Conservation (phyloP, 2,113 vertebrate genomes). For the Capra hircus region DNA sequence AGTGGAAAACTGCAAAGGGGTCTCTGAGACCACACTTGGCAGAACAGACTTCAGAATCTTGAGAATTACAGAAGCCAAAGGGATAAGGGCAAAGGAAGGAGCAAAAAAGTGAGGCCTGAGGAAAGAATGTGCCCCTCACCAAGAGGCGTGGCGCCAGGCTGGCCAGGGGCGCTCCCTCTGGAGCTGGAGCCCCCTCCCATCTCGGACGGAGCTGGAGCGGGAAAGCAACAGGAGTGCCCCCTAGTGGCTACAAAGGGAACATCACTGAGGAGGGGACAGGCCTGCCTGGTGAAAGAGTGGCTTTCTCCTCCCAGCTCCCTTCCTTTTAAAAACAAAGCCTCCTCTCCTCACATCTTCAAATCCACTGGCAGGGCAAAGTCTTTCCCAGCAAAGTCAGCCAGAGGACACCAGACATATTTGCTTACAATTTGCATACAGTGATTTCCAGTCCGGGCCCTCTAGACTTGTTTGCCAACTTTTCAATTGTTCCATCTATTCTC, state of each 20-base stretch:
- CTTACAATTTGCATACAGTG: slow-evolving; percentile 9
- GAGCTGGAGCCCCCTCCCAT: neutral
- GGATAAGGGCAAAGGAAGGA: neutral
- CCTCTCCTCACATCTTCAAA: neutral
- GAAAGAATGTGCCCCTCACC: neutral
- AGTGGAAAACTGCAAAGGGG: neutral
- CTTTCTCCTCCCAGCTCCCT: neutral
- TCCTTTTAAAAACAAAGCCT: neutral
- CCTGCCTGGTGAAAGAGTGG: rapidly evolving
- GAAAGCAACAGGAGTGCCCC: slow-evolving; percentile 15
- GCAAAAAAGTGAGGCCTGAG: neutral
- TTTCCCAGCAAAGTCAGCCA: neutral
- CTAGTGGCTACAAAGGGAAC: slow-evolving; percentile 25
- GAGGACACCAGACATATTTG: neutral
- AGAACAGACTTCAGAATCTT: neutral
- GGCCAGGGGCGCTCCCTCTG: rapidly evolving
- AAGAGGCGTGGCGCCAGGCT: rapidly evolving
- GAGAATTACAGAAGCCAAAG: neutral
- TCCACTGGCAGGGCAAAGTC: neutral
- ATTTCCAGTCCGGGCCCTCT: neutral
- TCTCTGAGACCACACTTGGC: neutral
- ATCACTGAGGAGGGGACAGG: neutral
- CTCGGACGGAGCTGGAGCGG: neutral
- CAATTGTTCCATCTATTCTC: neutral
- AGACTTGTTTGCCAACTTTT: neutral